phyloP scores from a whole-genome alignment of 2,797 vertebrate species.

The Pagetopsis macropterus region DNA sequence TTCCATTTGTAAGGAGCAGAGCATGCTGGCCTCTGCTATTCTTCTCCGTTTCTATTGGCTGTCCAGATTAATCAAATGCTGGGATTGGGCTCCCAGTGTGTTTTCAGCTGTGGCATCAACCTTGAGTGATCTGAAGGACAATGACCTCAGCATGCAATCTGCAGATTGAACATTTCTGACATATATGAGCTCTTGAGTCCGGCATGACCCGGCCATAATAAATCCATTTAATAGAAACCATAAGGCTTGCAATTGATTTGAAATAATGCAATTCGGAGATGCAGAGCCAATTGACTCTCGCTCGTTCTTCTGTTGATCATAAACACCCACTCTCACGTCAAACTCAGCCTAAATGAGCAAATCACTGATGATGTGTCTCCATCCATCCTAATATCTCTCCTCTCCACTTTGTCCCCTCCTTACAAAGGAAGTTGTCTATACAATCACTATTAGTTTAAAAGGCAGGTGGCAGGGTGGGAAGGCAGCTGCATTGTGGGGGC shows the following conservation, averaged over 20 bases:
- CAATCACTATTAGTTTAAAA: conserved; percentile 86
- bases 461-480: conserved; percentile 84
- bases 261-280: conserved; percentile 75
- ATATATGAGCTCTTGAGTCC: conserved; percentile 38
- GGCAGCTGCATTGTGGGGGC: conserved; percentile 82
- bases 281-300: conserved; percentile 58
- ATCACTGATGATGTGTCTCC: conserved; percentile 74
- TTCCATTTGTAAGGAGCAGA: conserved; percentile 35
- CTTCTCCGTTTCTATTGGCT: conserved; percentile 7
- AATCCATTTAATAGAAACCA: conserved; percentile 72
- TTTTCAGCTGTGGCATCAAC: conserved; percentile 54
- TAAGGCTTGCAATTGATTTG: conserved; percentile 73
- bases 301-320: conserved; percentile 56
- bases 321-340: conserved; percentile 73
- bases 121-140: conserved; percentile 59
- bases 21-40: background rate
- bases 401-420: conserved; percentile 72
- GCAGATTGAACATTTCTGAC: conserved; percentile 56
- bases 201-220: conserved; percentile 48
- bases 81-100: conserved; percentile 9
- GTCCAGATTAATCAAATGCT: conserved; percentile 24
- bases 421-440: conserved; percentile 82
- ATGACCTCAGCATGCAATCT: conserved; percentile 61
- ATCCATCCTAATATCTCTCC: conserved; percentile 82
- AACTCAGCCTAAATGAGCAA: conserved; percentile 71